phyloP scores from a whole-genome alignment of 2,113 vertebrate genomes.

The Xenopus borealis region DNA sequence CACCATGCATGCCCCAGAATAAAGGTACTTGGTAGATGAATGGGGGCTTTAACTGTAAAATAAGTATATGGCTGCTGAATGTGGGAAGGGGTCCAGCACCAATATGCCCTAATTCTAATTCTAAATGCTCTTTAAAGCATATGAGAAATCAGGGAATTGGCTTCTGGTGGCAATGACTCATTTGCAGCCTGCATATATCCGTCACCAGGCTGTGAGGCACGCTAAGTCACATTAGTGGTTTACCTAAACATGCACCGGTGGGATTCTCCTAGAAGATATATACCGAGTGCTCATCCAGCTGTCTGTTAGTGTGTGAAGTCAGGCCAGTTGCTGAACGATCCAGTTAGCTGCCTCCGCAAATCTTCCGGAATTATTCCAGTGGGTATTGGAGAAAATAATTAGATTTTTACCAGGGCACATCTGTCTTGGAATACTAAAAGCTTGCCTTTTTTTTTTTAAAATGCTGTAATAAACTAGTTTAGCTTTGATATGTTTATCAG shows the following conservation, averaged over 20 bases:
- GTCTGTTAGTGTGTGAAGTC: constrained; percentile 56
- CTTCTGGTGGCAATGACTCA: neutral
- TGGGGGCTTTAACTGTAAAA: too few relatives aligned
- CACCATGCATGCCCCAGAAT: too few relatives aligned
- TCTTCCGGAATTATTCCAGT: constrained; percentile 62
- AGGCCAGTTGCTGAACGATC: constrained; percentile 55
- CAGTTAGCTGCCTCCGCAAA: constrained; percentile 55
- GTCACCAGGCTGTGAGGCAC: constrained; percentile 35
- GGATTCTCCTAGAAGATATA: constrained; percentile 55
- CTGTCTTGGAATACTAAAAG: constrained; percentile 58
- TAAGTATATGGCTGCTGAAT: too few relatives aligned
- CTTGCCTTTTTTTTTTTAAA: constrained; percentile 38
- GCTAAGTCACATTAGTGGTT: constrained; percentile 47
- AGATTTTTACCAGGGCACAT: constrained; percentile 62
- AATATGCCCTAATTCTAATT: too few relatives aligned
- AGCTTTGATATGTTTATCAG: constrained; percentile 51
- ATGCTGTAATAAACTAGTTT: constrained; percentile 54
- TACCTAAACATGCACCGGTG: constrained; percentile 48
- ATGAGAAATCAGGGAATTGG: too few relatives aligned
- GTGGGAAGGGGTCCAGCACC: too few relatives aligned
- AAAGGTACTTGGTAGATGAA: too few relatives aligned
- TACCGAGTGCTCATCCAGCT: constrained; percentile 52
- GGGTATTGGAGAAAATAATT: constrained; percentile 63
- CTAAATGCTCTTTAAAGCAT: too few relatives aligned
- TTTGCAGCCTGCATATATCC: neutral